phyloP scores from a whole-genome alignment of 2,797 vertebrate species.

The Acanthis flammea region DNA sequence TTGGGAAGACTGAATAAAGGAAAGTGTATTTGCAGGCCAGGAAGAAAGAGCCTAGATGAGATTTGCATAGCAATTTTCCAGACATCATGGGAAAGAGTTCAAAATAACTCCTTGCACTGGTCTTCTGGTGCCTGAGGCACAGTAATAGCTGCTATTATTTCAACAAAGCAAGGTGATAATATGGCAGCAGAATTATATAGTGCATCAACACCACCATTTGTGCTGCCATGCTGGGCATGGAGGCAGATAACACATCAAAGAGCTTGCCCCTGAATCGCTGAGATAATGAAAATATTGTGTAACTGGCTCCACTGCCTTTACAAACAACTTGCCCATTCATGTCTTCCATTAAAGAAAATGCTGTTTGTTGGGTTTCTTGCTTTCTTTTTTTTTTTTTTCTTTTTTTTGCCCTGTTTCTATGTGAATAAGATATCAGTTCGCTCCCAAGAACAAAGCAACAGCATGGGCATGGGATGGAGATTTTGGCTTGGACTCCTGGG shows the following conservation, averaged over 20 bases:
- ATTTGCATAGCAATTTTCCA: constrained; percentile 20
- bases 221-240: not conserved
- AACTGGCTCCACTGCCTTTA: constrained; percentile 22
- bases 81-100: constrained; percentile 19
- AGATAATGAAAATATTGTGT: constrained; percentile 13
- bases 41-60: not conserved
- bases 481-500: not conserved
- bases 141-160: not conserved
- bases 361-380: not conserved
- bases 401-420: not conserved
- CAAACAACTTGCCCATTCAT: constrained; percentile 17
- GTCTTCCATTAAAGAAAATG: constrained; percentile 16
- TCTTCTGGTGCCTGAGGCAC: not conserved
- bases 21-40: not conserved
- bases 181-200: not conserved
- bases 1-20: not conserved
- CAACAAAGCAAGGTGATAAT: constrained; percentile 32
- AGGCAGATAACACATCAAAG: constrained; percentile 57
- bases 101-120: not conserved
- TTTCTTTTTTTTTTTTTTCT: not conserved
- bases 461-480: not conserved
- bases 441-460: constrained; percentile 1
- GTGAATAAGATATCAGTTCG: not conserved
- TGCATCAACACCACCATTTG: not conserved
- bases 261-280: not conserved